These are phyloP conservation scores for Cassiopea xamachana DNA, from an alignment of 30 jellyfish, hydroid and myxozoan species.

Conservation along the genomic window DNA sequence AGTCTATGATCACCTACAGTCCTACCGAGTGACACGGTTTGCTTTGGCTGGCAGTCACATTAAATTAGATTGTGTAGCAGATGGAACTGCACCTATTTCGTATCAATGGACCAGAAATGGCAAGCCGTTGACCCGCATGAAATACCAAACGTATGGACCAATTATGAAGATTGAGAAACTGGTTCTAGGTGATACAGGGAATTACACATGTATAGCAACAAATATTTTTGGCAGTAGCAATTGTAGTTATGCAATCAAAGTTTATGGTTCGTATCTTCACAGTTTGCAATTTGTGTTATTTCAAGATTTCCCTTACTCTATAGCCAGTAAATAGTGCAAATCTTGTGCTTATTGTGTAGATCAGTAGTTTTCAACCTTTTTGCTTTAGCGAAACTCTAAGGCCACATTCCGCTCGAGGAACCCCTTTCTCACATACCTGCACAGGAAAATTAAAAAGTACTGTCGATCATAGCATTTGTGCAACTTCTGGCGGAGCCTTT, in stretches of 20 bases:
- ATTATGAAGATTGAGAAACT: conserved; percentile 51
- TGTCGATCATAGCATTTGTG: too few relatives aligned
- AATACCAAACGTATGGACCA: conserved; percentile 18
- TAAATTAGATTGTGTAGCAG: conserved; percentile 30
- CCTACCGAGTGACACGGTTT: neutral
- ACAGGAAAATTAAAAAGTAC: too few relatives aligned
- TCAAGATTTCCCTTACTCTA: neutral
- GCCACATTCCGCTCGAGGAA: too few relatives aligned
- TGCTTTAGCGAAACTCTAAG: too few relatives aligned
- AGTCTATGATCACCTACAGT: neutral
- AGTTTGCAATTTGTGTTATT: neutral
- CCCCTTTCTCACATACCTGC: too few relatives aligned
- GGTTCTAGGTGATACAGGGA: conserved; percentile 65
- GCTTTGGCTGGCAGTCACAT: conserved; percentile 14
- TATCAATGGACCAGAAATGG: conserved; percentile 73
- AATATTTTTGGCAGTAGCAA: conserved; percentile 55
- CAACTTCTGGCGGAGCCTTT: too few relatives aligned
- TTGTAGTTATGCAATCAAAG: conserved; percentile 45
- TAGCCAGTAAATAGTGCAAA: too few relatives aligned
- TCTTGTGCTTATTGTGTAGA: too few relatives aligned
- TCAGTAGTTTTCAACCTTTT: too few relatives aligned
- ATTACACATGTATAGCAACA: conserved; percentile 83
- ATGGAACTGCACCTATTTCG: conserved; percentile 57
- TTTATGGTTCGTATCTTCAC: conserved; percentile 63
- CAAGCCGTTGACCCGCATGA: conserved; percentile 11